Evolutionary conservation across 2,113 vertebrate species (phyloP).

Genomic region (Callospermophilus lateralis): DNA sequence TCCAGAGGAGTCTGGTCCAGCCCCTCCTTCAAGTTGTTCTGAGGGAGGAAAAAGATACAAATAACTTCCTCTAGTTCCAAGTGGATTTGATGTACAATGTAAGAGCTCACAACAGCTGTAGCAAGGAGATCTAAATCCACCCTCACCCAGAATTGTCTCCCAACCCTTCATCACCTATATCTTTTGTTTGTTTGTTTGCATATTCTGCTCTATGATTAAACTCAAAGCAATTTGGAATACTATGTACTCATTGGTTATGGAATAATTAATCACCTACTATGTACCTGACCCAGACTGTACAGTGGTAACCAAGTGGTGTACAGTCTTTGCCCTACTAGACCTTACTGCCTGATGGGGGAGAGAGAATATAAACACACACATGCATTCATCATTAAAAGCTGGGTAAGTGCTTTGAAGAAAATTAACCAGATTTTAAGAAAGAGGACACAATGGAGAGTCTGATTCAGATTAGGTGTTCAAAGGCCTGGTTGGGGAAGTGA

Average conservation of each 20-base stretch:
- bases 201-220: neutral
- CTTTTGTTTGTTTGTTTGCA: neutral
- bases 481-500: neutral
- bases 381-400: neutral
- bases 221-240: neutral
- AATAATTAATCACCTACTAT: neutral
- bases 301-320: neutral
- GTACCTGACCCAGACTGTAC: neutral
- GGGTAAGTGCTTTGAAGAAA: neutral
- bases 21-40: neutral
- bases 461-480: neutral
- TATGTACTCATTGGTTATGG: neutral
- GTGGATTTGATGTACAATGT: conserved; percentile 84
- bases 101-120: conserved; percentile 71
- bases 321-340: neutral
- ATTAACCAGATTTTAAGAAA: neutral
- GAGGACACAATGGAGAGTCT: neutral
- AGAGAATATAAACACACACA: neutral
- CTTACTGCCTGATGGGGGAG: neutral
- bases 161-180: neutral
- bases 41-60: conserved; percentile 9
- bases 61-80: conserved; percentile 60
- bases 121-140: neutral
- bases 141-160: neutral
- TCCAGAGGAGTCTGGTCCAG: neutral